Base-by-base conservation (phyloP, 2,797 vertebrate species). In the Darevskia mixta region DNA sequence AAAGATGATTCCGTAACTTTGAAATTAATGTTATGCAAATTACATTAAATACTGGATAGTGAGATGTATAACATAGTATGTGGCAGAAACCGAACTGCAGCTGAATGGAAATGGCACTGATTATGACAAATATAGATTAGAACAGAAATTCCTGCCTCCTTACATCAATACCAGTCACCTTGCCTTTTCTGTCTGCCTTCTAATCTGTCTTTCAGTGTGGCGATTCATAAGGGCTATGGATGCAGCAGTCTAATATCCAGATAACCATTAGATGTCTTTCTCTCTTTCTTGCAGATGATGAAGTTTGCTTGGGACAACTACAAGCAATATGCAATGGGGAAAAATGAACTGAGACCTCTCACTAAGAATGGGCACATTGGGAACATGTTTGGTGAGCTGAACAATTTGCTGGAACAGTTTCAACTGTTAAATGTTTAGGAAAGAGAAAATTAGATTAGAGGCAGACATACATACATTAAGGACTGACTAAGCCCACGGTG, bases 221-320 rank as follows among this genome's bases (percentile, higher is more conserved):
- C 4, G 1, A 32, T 41, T 67, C 18, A 23, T 17, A 58, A 25
- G 45, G 18, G 58, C n/a, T 25, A 13, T 15, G 7, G 11, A 6
- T 55, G 17, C 20, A 85, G 35, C 61, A 75, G 20, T 8, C 75
- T 20, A 58, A 77, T 32, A 0, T 0, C 25, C 6, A 66, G 0
- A 5, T 85, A 25, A 86, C 25, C 0, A 0, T 41, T 77, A 20
- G 1, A 8, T 32, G 35, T 83, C 88, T 23, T 25, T 1, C 79
- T 90, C 90, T 92, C 93, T 94, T 27, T 94, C 88, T 93, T 95
- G 3, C 97, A 99, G 99, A 99, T 99, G 99, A 99, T 99, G 99
- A 99, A 98, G 94, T 99, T 99, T 72, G 98, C 99, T 92, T 99
- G 99, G 99, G 98, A 98, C 93, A 99, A 97, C 97, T 99, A 99